Evolutionary conservation across 2,113 vertebrate species (phyloP).

Genomic region (Furnarius figulus): DNA sequence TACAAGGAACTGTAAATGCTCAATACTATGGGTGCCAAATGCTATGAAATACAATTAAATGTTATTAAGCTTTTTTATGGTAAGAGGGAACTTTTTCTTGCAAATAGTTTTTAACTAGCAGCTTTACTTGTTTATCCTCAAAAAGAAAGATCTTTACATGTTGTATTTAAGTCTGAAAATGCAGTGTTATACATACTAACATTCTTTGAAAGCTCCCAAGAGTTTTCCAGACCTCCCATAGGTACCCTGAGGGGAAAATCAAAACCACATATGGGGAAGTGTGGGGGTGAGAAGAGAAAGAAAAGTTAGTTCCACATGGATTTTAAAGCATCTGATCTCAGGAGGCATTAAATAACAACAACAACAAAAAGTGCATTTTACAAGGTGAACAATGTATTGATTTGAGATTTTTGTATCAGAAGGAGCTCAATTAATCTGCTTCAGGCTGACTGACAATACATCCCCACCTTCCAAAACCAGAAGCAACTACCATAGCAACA

Average conservation of each 20-base stretch:
- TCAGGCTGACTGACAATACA: neutral
- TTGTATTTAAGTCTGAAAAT: constrained; percentile 41
- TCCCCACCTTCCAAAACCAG: constrained; percentile 5
- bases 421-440: constrained; percentile 21
- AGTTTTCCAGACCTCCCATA: constrained; percentile 56
- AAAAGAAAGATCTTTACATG: neutral
- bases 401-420: constrained; percentile 17
- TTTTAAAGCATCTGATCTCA: constrained; percentile 39
- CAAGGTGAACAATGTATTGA: constrained; percentile 5
- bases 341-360: neutral
- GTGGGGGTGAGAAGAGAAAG: constrained; percentile 54
- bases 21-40: constrained; percentile 8
- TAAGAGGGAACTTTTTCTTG: neutral
- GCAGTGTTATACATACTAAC: constrained; percentile 33
- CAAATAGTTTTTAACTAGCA: constrained; percentile 8
- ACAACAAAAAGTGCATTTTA: neutral
- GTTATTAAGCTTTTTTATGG: constrained; percentile 30
- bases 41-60: neutral
- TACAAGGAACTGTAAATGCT: constrained; percentile 40
- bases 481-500: neutral
- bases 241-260: constrained; percentile 59
- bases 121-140: constrained; percentile 34
- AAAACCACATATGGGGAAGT: constrained; percentile 57
- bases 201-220: constrained; percentile 50
- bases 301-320: neutral